Base-by-base conservation (phyloP, 1,140 invertebrate genomes). In the Vollenhovia emeryi region DNA sequence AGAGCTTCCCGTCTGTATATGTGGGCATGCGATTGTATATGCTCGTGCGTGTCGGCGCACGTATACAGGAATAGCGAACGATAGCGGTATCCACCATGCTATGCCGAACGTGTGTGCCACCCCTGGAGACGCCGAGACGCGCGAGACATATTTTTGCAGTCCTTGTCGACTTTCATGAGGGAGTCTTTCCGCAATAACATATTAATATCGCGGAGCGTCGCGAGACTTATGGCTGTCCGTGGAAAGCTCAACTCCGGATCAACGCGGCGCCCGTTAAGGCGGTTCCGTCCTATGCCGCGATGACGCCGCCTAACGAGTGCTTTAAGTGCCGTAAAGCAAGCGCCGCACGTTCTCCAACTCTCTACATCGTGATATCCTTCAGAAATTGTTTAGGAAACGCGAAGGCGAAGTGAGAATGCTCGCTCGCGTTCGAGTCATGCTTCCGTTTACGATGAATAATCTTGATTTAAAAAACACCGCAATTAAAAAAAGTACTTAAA, bases 101-200 rank as follows among this genome's bases (percentile, higher is more conserved):
- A 50, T 45, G 36, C 36, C 45, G 66, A 59, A 62, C 60, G 30
- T 74, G 85, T 21, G 60, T 24, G 40, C 82, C 24, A 69, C 80
- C 80, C 60, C 24, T 27, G 80, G 66, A 87, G 86, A 66, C 84
- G 78, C 71, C 84, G 87, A 78, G 87, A 89, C 84, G 84, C 87
- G 88, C 88, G 89, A 80, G 89, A 95, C 93, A 94, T 94, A 95
- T 95, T 95, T 94, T 93, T 93, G 85, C 89, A 90, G 87, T 93
- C 91, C 93, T 94, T 93, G 92, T 95, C 94, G 94, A 95, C 94
- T 95, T 95, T 95, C 94, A 95, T 94, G 94, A 95, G 94, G 91
- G 91, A 91, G 93, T 93, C 93, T 95, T 93, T 93, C 91, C 91
- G 93, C 94, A 95, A 95, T 95, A 95, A 95, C 94, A 94, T 95